phyloP scores from a whole-genome alignment of 2,797 vertebrate species.

The Syncerus caffer region DNA sequence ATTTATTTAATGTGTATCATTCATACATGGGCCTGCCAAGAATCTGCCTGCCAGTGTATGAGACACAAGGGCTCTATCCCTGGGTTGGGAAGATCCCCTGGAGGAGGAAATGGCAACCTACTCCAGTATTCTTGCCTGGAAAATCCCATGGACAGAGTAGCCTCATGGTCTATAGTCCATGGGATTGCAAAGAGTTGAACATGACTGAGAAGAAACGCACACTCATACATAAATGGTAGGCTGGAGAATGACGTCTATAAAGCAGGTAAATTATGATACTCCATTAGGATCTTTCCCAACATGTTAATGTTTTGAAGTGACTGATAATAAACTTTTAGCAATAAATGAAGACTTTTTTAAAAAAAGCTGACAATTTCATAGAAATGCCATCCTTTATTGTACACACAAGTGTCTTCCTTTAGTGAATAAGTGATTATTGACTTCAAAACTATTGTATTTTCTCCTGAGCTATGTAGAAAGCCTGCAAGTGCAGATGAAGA shows the following conservation, averaged over 20 bases:
- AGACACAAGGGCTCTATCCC: background rate
- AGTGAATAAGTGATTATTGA: background rate
- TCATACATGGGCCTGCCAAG: background rate
- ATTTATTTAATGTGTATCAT: background rate
- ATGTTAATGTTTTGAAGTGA: background rate
- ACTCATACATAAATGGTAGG: background rate
- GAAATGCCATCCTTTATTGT: background rate
- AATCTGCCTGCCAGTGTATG: background rate
- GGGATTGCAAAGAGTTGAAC: background rate
- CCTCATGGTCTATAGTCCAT: background rate
- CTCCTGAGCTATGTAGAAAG: background rate
- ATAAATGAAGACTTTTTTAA: background rate
- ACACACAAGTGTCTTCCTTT: background rate
- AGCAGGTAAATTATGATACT: background rate
- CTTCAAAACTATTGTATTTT: background rate
- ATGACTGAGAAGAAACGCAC: background rate
- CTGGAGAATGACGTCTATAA: background rate
- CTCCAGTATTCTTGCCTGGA: background rate
- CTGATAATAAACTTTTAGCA: background rate
- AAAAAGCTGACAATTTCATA: background rate
- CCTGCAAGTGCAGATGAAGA: background rate
- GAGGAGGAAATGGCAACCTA: background rate
- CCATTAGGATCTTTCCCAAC: background rate
- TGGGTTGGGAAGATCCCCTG: background rate
- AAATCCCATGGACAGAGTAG: background rate